Base-by-base conservation (phyloP, 2,797 vertebrate species). In the Anguilla anguilla region DNA sequence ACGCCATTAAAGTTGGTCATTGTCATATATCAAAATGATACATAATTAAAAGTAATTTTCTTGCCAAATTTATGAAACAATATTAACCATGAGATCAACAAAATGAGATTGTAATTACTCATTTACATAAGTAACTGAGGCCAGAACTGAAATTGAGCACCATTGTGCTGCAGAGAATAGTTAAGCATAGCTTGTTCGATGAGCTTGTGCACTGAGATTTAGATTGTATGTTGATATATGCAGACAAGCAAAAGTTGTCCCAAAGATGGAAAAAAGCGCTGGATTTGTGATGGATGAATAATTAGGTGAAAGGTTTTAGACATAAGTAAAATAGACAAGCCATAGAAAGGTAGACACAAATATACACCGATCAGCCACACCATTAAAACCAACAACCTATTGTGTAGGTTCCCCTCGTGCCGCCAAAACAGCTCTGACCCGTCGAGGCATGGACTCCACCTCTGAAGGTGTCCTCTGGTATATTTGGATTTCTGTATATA, bases 251-350 rank as follows among this genome's bases (percentile, higher is more conserved):
- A 57, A 89, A 57, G 55, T 57, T 57, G 86, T 90, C 89, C 86
- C 64, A 67, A 89, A 89, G 82, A 61, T 92, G 82, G 91, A 90
- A 93, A 94, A 94, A 94, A 93, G 93, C 90, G 90, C 6, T 0
- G 85, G 91, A 86, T 92, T 91, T 90, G 86, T 94, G 91, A 93
- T 93, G 91, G 93, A 92, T 91, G 89, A 91, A 92, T 95, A 94
- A 92, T 93, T 89, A 89, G 90, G 90, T 93, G 93, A 93, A 93
- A 90, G 92, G 91, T 90, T 93, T 93, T 91, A 92, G 90, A 92
- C 89, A 91, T 94, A 93, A 95, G 95, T 94, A 92, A 90, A 94
- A 92, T 92, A 94, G 95, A 94, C 93, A 92, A 91, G 89, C 86
- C 90, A 88, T 87, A 89, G 55, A 19, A 86, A 93, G 88, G 92